Evolutionary conservation across 2,888 invertebrate species (phyloP).

Genomic region (Gastracanthus pulcherrimus): DNA sequence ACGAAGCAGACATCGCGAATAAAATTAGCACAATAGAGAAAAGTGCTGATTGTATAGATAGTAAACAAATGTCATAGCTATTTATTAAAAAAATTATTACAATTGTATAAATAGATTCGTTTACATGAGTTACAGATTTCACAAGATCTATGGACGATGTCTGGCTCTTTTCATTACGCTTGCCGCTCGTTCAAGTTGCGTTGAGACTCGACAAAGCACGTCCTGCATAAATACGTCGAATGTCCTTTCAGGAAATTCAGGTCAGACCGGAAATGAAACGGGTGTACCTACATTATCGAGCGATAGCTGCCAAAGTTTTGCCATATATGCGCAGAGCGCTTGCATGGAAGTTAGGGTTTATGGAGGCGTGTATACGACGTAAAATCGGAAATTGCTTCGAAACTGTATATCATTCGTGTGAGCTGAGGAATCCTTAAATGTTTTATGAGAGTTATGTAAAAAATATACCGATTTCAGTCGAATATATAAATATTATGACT

Average conservation of each 20-base stretch:
- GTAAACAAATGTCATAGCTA: no score
- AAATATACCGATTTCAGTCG: neutral
- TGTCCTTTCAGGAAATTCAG: slow-evolving; percentile 31
- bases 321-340: neutral
- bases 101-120: no score
- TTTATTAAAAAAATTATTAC: no score
- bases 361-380: slow-evolving; percentile 27
- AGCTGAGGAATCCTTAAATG: slow-evolving; percentile 9
- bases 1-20: no score
- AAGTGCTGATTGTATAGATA: no score
- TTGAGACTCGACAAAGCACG: neutral
- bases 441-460: neutral
- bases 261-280: slow-evolving; percentile 47
- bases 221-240: slow-evolving; percentile 25
- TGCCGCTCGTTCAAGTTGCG: neutral
- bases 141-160: neutral
- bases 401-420: slow-evolving; percentile 4
- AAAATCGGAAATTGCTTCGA: slow-evolving; percentile 49
- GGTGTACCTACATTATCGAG: slow-evolving; percentile 20
- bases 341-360: slow-evolving; percentile 24
- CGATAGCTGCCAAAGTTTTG: slow-evolving; percentile 41
- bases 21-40: no score
- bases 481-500: neutral
- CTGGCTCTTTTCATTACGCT: neutral
- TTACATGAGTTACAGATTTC: neutral